A percentile compares a stretch with the other conserved stretches of the same genome.
phyloP scores from a whole-genome alignment of 2,113 vertebrate genomes.

The Gallinago media region DNA sequence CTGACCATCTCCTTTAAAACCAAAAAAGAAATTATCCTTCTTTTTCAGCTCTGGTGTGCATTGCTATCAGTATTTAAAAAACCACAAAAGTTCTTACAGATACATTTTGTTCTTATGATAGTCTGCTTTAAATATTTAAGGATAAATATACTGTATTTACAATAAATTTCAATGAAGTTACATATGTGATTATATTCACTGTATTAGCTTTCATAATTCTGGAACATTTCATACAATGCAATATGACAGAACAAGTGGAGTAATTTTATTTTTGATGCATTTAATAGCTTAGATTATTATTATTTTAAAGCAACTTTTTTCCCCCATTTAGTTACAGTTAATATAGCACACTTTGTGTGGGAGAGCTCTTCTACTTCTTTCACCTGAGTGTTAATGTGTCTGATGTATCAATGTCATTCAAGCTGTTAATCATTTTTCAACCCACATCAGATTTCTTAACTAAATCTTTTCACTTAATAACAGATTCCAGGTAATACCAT shows the following conservation, averaged over 20 bases:
- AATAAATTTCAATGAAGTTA: not conserved
- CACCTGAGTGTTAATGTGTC: not conserved
- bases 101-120: not conserved
- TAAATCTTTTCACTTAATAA: not conserved
- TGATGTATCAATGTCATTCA: not conserved
- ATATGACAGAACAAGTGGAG: not conserved
- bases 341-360: not conserved
- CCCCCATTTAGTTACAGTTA: not conserved
- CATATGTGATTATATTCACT: not conserved
- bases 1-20: not conserved
- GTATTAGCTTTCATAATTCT: not conserved
- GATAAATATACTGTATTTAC: not conserved
- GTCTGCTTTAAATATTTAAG: not conserved
- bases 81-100: not conserved
- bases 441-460: not conserved
- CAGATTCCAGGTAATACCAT: not conserved
- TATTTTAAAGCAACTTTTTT: not conserved
- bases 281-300: not conserved
- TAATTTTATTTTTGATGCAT: not conserved
- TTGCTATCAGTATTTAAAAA: not conserved
- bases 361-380: constrained; percentile 19
- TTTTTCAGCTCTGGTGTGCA: not conserved
- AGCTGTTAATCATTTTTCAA: constrained; percentile 35
- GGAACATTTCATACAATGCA: not conserved
- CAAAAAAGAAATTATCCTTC: not conserved